Evolutionary conservation across 1,140 invertebrate genomes (phyloP), one percentile per base, ranked within the genome.

Genomic region (Daktulosphaira vitifoliae): DNA sequence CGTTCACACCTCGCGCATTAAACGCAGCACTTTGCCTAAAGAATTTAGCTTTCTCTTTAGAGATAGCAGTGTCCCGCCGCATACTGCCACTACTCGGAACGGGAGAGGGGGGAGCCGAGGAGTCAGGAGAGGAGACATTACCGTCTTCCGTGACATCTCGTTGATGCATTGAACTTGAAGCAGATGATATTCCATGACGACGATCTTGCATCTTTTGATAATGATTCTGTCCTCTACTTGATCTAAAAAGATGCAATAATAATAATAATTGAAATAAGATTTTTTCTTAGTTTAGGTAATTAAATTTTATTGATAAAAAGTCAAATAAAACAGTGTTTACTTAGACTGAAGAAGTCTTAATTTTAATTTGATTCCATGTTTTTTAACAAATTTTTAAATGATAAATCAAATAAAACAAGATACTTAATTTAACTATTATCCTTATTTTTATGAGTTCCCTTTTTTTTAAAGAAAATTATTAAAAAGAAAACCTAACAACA

Each of bases 11-110:
- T 71, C 73, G 68, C 72, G 79, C 75, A 73, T 87, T 86, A 72
- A 87, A 86, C 56, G 56, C 56, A 59, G 83, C 85, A 70, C 84
- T 86, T 71, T 82, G 79, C 74, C 85, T 80, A 79, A 89, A 90
- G 78, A 89, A 89, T 75, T 88, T 89, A 77, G 88, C 86, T 77
- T 89, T 89, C 76, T 88, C 86, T 77, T 87, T 88, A 50, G 87
- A 88, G 79, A 90, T 87, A 71, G 56, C 56, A 81, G 81, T 72
- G 78, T 80, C 72, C 82, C 79, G 71, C 81, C 79, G 70, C 79
- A 78, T 69, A 72, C 69, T 73, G 72, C 71, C 69, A 70, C 46
- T 66, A 64, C 66, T 66, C 69, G 70, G 66, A 71, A 71, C 73
- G 71, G 74, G 72, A 73, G 75, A 74, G 73, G 72, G 72, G 72